Percentiles rank a stretch among this genome's conserved stretches.
phyloP scores from a whole-genome alignment of 2,888 invertebrate species.

The Ceriagrion tenellum region DNA sequence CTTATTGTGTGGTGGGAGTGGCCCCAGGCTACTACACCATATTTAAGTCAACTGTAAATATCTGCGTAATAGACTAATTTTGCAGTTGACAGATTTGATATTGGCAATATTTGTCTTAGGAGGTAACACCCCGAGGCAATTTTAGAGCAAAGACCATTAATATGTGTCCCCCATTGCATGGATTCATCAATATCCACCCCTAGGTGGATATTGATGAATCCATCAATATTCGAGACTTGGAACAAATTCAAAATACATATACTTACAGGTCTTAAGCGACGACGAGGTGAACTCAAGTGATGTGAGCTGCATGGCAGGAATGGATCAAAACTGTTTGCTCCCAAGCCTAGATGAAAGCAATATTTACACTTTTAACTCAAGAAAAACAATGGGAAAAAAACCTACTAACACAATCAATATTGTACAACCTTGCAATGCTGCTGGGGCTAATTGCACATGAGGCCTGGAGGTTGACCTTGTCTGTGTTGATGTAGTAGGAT shows the following conservation, averaged over 20 bases:
- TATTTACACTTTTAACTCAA: background rate
- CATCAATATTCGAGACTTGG: background rate
- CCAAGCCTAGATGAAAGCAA: conserved; percentile 64
- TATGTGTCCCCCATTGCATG: too few relatives aligned
- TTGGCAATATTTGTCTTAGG: too few relatives aligned
- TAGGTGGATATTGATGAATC: too few relatives aligned
- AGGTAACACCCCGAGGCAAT: too few relatives aligned
- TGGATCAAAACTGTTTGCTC: conserved; percentile 80
- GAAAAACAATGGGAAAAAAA: background rate
- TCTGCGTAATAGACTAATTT: too few relatives aligned
- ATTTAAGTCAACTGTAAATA: too few relatives aligned
- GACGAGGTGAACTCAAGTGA: conserved; percentile 79
- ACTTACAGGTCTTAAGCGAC: conserved; percentile 68
- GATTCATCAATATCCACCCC: too few relatives aligned
- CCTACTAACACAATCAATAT: background rate
- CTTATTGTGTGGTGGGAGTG: too few relatives aligned
- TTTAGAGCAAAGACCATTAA: too few relatives aligned
- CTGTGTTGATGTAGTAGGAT: conserved; percentile 86
- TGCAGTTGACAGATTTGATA: too few relatives aligned
- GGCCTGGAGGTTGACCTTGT: conserved; percentile 85
- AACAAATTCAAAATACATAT: background rate
- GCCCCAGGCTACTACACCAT: too few relatives aligned
- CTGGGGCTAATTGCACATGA: conserved; percentile 82
- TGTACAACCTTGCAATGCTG: conserved; percentile 69
- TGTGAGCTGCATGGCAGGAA: conserved; percentile 87